A percentile compares a stretch with the other conserved stretches of the same genome.
phyloP scores from a whole-genome alignment of 2,113 vertebrate species.

The Apus apus region DNA sequence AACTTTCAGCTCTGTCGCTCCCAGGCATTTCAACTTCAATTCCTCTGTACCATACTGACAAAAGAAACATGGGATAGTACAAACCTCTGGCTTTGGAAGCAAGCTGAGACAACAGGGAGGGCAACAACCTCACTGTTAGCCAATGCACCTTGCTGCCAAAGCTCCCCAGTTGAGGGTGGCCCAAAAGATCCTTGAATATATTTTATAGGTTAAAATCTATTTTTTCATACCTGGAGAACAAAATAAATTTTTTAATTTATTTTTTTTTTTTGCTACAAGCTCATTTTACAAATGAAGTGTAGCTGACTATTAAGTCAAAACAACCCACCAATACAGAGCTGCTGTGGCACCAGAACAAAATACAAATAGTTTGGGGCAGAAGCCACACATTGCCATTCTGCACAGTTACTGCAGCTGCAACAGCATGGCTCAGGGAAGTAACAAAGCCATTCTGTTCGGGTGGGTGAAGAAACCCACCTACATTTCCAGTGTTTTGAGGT shows the following conservation, averaged over 20 bases:
- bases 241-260: neutral
- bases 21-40: neutral
- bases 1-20: neutral
- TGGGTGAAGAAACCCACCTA: conserved; percentile 52
- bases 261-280: neutral
- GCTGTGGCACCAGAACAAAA: neutral
- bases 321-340: neutral
- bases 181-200: neutral
- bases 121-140: neutral
- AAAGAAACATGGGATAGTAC: neutral
- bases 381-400: neutral
- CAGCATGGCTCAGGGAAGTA: neutral
- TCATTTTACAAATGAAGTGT: neutral
- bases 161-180: neutral
- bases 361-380: neutral
- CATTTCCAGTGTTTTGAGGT: conserved; percentile 12
- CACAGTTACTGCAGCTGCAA: conserved; percentile 1
- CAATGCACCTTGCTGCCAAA: neutral
- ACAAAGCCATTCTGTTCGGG: conserved; percentile 13
- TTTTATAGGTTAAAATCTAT: neutral
- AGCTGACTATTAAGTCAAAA: neutral
- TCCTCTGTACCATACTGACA: neutral
- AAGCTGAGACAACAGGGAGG: neutral
- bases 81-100: neutral
- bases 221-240: neutral